A percentile compares a stretch with the other conserved stretches of the same genome.
These are phyloP conservation scores for Siphlonurus alternatus DNA, from an alignment of 2,888 invertebrate genomes.

Conservation along the genomic window DNA sequence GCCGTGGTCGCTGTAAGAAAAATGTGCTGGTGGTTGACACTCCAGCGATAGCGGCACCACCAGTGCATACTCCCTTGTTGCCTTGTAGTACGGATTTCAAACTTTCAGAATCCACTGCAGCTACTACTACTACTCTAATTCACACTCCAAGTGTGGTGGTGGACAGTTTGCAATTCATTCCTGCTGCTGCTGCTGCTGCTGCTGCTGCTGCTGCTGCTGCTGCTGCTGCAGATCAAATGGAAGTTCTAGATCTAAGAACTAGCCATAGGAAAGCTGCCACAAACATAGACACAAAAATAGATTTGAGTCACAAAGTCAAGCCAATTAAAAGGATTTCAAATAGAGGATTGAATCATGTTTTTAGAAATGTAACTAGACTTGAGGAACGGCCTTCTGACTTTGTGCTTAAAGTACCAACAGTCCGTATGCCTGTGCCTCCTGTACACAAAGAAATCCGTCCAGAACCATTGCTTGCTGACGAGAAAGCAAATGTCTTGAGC, in stretches of 20 bases:
- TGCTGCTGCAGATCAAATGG: background rate
- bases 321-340: slow-evolving; percentile 1
- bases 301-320: background rate
- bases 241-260: background rate
- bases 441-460: background rate
- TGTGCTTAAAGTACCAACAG: background rate
- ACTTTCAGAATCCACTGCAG: too few relatives aligned
- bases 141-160: too few relatives aligned
- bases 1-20: too few relatives aligned
- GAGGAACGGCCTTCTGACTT: background rate
- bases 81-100: too few relatives aligned
- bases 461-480: background rate
- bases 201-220: too few relatives aligned
- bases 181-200: too few relatives aligned
- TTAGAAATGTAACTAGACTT: background rate
- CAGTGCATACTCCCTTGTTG: background rate
- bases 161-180: too few relatives aligned
- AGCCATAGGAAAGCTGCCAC: background rate
- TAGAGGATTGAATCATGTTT: background rate
- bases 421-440: background rate
- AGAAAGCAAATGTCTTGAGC: background rate
- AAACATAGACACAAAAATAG: background rate
- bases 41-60: too few relatives aligned
- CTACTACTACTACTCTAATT: too few relatives aligned
- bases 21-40: too few relatives aligned